Percentiles rank a stretch among this genome's conserved stretches.
phyloP scores from a whole-genome alignment of 1,140 invertebrate species.

The Liolophura sinensis region DNA sequence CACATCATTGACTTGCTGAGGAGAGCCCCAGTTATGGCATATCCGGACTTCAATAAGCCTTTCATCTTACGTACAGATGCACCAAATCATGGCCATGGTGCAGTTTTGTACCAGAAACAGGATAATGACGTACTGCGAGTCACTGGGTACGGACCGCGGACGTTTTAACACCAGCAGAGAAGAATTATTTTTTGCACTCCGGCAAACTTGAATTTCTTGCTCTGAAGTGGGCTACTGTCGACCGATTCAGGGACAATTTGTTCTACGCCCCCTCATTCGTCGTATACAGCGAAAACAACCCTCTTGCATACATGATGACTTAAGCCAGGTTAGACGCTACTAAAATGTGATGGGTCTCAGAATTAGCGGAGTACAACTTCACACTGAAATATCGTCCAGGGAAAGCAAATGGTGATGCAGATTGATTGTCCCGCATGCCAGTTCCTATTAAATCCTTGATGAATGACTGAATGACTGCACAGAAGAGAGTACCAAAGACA shows the following conservation, averaged over 20 bases:
- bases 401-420: conserved; percentile 4
- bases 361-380: conserved; percentile 16
- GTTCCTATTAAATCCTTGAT: not conserved
- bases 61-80: conserved; percentile 59
- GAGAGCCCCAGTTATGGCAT: conserved; percentile 34
- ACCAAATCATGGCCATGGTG: conserved; percentile 54
- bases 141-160: conserved; percentile 28
- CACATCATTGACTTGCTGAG: conserved; percentile 39
- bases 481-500: not conserved
- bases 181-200: conserved; percentile 25
- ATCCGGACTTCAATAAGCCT: conserved; percentile 45
- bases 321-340: conserved; percentile 18
- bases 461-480: not conserved
- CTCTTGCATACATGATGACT: conserved; percentile 15
- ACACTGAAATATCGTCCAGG: conserved; percentile 13
- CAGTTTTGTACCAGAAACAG: conserved; percentile 52
- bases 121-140: conserved; percentile 10
- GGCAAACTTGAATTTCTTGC: conserved; percentile 28
- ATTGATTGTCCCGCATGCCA: conserved; percentile 9
- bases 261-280: conserved; percentile 13
- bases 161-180: conserved; percentile 22
- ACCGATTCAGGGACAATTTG: conserved; percentile 17
- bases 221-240: too few relatives aligned
- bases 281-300: conserved; percentile 18
- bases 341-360: conserved; percentile 12